Percentiles rank a stretch among this genome's conserved stretches.
phyloP scores from a whole-genome alignment of 2,113 vertebrate genomes.

The Tragelaphus scriptus region DNA sequence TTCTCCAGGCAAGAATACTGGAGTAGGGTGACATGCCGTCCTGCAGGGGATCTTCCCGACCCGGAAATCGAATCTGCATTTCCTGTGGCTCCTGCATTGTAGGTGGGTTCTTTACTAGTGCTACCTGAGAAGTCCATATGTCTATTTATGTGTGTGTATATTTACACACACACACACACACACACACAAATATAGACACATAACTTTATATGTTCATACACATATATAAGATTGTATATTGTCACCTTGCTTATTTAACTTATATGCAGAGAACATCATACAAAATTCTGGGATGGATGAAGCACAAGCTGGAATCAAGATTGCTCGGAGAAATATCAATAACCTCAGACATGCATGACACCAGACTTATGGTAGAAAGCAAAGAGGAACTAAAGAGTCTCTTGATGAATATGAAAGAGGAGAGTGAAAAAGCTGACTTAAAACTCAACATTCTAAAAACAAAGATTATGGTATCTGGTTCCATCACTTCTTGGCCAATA shows the following conservation, averaged over 20 bases:
- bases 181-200: not conserved
- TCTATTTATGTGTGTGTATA: not conserved
- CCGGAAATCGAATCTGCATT: not conserved
- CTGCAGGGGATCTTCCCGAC: not conserved
- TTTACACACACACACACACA: not conserved
- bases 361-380: not conserved
- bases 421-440: not conserved
- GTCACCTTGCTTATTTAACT: not conserved
- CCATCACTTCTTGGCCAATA: not conserved
- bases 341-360: not conserved
- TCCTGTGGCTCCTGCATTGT: not conserved
- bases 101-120: not conserved
- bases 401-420: not conserved
- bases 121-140: not conserved
- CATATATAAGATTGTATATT: not conserved
- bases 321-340: not conserved
- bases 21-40: accelerated
- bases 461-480: not conserved
- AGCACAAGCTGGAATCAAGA: not conserved
- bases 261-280: not conserved
- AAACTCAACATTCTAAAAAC: not conserved
- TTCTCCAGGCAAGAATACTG: not conserved
- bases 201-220: not conserved
- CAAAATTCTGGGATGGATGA: not conserved
- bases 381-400: not conserved